Base-by-base conservation (phyloP, 2,113 vertebrate genomes). In the Ammodramus savannarum region DNA sequence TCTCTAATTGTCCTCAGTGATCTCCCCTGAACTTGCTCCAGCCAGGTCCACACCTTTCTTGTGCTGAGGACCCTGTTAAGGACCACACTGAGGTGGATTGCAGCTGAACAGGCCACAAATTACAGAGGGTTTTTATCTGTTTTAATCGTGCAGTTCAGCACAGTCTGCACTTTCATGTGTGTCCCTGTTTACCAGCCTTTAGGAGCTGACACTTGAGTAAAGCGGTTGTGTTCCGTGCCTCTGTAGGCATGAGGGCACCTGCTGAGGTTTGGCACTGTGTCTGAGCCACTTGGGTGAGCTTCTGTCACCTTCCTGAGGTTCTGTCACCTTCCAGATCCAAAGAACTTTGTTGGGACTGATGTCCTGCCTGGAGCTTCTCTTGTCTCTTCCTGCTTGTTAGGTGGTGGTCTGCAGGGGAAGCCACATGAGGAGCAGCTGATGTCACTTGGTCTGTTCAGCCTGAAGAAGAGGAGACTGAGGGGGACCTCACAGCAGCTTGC, bases 191-290 rank as follows among this genome's bases (percentile, higher is more conserved):
- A 21, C 12, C 51, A 75, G 51, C 18, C 16, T 57, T 43, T 21
- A 11, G 73, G 11, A 61, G 23, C 36, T 62, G 55, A 44, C 21
- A 7, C 26, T 17, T 13, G 48, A 61, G 34, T 48, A 10, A 51
- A 51, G 17, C 1, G 18, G 32, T 21, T 0, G 0, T 2, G 2
- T 46, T 68, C 15, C 1, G 20, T 36, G 31, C 39, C 31, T 57
- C 31, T 85, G 31, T 3, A 5, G 48, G 69, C 71, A 29, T 34
- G 29, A 5, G 11, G 26, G 18, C 38, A 12, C 13, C 62, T 68
- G 32, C 31, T n/a, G 58, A 55, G 39, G 23, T 75, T 59, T 79
- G 52, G 22, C 52, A 71, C 48, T 2, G 0, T 29, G 43, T 29
- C 18, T 1, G 6, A 52, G 63, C 4, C 41, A 67, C 43, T 65